Evolutionary conservation across 2,113 vertebrate species (phyloP), one percentile per base, ranked within the genome.

Genomic region (Xenotilapia caudafasciata): DNA sequence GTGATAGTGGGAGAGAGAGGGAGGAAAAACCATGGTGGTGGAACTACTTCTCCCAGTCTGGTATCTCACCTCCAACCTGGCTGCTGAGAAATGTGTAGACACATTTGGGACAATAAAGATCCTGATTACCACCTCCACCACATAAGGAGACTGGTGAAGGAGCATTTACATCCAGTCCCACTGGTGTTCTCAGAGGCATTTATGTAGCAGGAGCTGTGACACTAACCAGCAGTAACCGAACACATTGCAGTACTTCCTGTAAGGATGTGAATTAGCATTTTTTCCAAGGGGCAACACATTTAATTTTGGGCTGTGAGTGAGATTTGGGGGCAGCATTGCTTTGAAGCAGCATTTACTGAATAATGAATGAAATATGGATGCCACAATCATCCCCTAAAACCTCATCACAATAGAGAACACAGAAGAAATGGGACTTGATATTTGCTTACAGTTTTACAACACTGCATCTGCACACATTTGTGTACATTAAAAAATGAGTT

Each of bases 21-120:
- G 13, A 96, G 95, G 96, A 97, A 90, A 99, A 98, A 87, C 99
- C 99, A 0, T 99, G 99, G 99, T 99, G 98, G 99, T 99, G 99
- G 99, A 95, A 96, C 5, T 99, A 99, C 92, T 99, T 99, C 93
- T 97, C 97, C 40, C 97, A 97, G 7, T 95, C 98, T 7, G 97
- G 96, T 28, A 90, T 96, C 9, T 95, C 97, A 12, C 95, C 97
- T 79, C 98, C 99, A 0, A 94, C 96, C 35, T 99, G 99, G 99
- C 96, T 99, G 86, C 97, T 99, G 58, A 97, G 96, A 91, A 97
- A 96, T 86, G 95, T 96, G 79, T 97, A 94, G 87, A 83, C 6
- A 26, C 15, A 55, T 35, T 31, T 26, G 75, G 83, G 35, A 47
- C 51, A 26, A 31, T 49, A 14, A 31, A 65, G 9, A 40, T 79